These are phyloP conservation scores for Dendroctonus ponderosae DNA, from an alignment of 1,140 invertebrate species.

Conservation along the genomic window DNA sequence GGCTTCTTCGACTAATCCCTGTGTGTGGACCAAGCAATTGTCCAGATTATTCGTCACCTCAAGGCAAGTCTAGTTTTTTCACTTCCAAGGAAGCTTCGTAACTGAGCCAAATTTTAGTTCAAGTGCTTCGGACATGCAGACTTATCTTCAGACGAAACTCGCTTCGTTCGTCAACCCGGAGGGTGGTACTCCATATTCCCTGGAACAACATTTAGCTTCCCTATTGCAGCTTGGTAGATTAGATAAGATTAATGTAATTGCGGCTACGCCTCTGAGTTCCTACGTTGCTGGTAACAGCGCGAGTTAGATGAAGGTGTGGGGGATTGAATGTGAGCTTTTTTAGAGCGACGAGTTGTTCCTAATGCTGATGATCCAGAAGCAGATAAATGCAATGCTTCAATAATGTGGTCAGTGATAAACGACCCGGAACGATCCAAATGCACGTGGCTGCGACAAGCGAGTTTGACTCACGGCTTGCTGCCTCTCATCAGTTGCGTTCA, in stretches of 20 bases:
- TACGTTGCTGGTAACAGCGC: slow-evolving; percentile 18
- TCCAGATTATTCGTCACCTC: slow-evolving; percentile 57
- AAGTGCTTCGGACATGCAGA: slow-evolving; percentile 7
- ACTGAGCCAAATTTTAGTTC: neutral
- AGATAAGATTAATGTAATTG: slow-evolving; percentile 16
- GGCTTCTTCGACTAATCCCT: slow-evolving; percentile 49
- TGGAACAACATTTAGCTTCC: slow-evolving; percentile 7
- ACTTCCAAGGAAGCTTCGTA: neutral
- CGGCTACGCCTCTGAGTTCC: neutral
- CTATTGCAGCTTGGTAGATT: neutral
- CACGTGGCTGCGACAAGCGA: slow-evolving; percentile 57
- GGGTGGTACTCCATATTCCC: neutral
- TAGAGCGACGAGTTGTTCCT: neutral
- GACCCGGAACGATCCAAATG: slow-evolving; percentile 59
- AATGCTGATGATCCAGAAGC: slow-evolving; percentile 4
- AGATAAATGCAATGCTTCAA: slow-evolving; percentile 51
- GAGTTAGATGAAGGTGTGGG: neutral
- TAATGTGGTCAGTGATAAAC: slow-evolving; percentile 62
- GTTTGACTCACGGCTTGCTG: slow-evolving; percentile 57
- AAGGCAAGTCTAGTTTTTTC: slow-evolving; percentile 52
- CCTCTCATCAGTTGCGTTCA: slow-evolving; percentile 52
- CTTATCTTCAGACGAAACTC: slow-evolving; percentile 2
- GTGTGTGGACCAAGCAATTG: slow-evolving; percentile 60
- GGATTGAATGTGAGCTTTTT: neutral
- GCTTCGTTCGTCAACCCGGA: neutral